These are phyloP conservation scores for Drosophila atroscutellata DNA, from an alignment of 2,888 invertebrate species.

Conservation along the genomic window DNA sequence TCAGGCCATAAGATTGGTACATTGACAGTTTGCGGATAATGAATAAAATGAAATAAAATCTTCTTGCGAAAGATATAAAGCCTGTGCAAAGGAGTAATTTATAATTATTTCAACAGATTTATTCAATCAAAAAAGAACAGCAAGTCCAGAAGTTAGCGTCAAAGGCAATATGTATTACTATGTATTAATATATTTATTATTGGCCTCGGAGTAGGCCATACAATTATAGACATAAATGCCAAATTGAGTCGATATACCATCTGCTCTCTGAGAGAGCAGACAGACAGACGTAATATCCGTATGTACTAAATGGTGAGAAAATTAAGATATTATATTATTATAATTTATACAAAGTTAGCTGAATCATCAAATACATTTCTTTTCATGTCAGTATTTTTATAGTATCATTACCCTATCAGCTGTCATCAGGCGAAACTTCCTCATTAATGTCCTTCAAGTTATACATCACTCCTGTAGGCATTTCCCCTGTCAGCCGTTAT, in stretches of 20 bases:
- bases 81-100: neutral
- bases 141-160: neutral
- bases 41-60: neutral
- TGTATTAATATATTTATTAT: neutral
- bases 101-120: neutral
- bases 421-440: neutral
- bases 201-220: no score
- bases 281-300: neutral
- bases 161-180: neutral
- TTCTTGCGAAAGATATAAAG: neutral
- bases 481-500: neutral
- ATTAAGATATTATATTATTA: neutral
- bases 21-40: neutral
- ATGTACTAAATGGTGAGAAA: neutral
- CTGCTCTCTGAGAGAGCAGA: neutral
- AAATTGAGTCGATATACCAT: neutral
- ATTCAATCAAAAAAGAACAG: neutral
- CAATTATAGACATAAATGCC: neutral
- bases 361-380: neutral
- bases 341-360: neutral
- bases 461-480: neutral
- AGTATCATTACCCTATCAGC: neutral
- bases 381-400: neutral
- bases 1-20: neutral
- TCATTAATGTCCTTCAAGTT: neutral